phyloP scores from a whole-genome alignment of 2,113 vertebrate genomes.

The cat (Felis catus) region DNA sequence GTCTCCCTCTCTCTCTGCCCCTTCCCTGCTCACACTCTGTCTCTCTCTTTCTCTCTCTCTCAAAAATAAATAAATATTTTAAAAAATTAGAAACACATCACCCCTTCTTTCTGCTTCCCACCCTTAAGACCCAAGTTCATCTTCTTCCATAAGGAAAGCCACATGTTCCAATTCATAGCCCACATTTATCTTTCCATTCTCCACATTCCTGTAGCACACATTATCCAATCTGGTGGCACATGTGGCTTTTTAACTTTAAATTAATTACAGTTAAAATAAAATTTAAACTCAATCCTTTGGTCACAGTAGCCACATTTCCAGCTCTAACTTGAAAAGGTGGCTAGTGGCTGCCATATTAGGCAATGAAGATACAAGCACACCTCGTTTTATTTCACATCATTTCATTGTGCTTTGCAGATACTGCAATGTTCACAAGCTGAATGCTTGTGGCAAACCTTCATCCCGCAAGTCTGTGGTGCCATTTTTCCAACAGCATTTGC shows the following conservation, averaged over 20 bases:
- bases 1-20: too few relatives aligned
- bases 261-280: conserved; percentile 1
- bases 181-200: not conserved
- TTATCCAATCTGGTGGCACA: not conserved
- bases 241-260: conserved; percentile 1
- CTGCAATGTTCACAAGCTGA: not conserved
- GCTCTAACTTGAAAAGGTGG: not conserved
- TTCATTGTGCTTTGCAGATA: not conserved
- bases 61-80: too few relatives aligned
- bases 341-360: not conserved
- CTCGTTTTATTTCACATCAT: not conserved
- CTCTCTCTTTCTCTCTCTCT: too few relatives aligned
- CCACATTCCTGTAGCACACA: not conserved
- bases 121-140: not conserved
- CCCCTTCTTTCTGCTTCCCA: not conserved
- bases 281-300: not conserved
- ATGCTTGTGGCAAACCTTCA: not conserved
- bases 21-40: too few relatives aligned
- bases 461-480: not conserved
- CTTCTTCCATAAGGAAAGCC: not conserved
- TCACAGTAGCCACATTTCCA: conserved; percentile 13
- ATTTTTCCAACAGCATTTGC: not conserved
- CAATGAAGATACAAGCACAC: not conserved
- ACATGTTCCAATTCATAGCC: not conserved
- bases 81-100: not conserved